phyloP scores from a whole-genome alignment of 2,797 vertebrate genomes.

The Carcharodon carcharias region DNA sequence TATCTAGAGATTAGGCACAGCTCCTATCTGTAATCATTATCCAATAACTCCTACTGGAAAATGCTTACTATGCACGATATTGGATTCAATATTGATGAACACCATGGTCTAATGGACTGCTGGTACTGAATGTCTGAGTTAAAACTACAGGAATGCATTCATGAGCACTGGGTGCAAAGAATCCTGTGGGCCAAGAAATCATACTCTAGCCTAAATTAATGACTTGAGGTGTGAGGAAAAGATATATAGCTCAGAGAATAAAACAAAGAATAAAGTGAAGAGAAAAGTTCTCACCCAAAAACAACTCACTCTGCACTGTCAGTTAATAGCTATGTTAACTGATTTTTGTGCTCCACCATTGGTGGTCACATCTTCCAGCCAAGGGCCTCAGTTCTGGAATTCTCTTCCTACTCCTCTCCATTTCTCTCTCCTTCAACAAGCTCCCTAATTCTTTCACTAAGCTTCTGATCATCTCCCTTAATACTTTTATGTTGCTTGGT shows the following conservation, averaged over 20 bases:
- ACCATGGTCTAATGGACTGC: too few relatives aligned
- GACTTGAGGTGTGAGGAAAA: neutral
- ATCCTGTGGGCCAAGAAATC: neutral
- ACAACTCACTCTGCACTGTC: neutral
- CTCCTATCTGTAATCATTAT: too few relatives aligned
- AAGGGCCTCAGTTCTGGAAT: neutral
- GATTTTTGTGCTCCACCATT: too few relatives aligned
- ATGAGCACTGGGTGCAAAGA: neutral
- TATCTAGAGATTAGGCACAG: too few relatives aligned
- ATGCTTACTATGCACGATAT: too few relatives aligned
- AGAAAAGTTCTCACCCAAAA: neutral
- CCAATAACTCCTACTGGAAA: too few relatives aligned
- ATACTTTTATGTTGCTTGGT: neutral
- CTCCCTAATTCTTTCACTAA: neutral
- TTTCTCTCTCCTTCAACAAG: neutral
- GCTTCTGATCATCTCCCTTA: neutral
- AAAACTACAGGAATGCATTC: neutral
- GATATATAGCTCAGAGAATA: neutral
- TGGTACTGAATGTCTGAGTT: neutral
- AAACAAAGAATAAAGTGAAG: neutral
- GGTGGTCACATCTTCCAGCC: neutral
- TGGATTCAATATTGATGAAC: too few relatives aligned
- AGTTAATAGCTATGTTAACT: neutral
- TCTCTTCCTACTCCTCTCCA: neutral
- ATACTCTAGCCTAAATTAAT: neutral